Conservation (phyloP, 2,888 invertebrate genomes). For the Opisthograptis luteolata region DNA sequence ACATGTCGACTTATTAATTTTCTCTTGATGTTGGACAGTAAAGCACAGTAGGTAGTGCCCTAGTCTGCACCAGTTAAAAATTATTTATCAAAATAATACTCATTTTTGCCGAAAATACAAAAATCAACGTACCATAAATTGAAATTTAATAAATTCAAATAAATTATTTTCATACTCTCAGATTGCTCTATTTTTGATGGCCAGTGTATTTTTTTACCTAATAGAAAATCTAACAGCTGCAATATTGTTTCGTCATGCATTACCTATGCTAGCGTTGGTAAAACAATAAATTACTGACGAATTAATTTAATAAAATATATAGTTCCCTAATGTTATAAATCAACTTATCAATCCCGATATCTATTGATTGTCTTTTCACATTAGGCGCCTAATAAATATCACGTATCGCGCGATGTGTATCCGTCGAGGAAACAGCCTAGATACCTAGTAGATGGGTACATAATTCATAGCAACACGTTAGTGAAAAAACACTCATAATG, state of each 20-base stretch:
- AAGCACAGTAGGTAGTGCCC: too few relatives aligned
- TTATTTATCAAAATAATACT: too few relatives aligned
- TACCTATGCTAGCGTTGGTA: background rate
- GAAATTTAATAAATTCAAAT: too few relatives aligned
- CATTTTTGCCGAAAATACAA: too few relatives aligned
- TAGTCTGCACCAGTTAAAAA: too few relatives aligned
- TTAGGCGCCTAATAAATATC: conserved; percentile 7
- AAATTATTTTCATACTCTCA: too few relatives aligned
- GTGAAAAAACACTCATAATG: background rate
- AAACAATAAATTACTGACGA: background rate
- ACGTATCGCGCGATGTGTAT: background rate
- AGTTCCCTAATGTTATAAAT: background rate
- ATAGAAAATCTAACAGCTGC: too few relatives aligned
- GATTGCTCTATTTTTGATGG: too few relatives aligned
- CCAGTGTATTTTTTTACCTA: too few relatives aligned
- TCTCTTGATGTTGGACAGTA: too few relatives aligned
- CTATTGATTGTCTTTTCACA: conserved; percentile 13
- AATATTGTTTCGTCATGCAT: background rate
- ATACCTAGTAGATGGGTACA: background rate
- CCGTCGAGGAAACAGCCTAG: background rate
- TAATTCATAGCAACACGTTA: background rate
- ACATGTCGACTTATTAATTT: too few relatives aligned
- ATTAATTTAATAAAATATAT: conserved; percentile 9
- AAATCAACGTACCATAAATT: too few relatives aligned
- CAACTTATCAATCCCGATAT: conserved; percentile 2